Conservation (phyloP, 2,113 vertebrate species). For the Macaca nemestrina region DNA sequence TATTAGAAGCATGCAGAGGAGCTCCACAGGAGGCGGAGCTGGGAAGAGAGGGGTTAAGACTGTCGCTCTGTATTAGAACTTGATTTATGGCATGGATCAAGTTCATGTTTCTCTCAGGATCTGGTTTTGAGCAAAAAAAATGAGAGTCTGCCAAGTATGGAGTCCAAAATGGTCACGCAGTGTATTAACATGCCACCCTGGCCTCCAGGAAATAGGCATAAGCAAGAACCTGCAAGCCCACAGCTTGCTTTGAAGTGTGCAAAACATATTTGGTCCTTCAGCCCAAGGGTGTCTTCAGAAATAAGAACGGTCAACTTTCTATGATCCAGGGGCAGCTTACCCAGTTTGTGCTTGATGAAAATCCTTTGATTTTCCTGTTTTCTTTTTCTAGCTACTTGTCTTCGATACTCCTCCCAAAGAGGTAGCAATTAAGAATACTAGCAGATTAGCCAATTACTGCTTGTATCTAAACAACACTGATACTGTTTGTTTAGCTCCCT, state of each 20-base stretch:
- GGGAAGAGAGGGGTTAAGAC: slow-evolving; percentile 21
- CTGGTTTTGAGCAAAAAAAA: slow-evolving; percentile 59
- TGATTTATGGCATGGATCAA: slow-evolving; percentile 63
- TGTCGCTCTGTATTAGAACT: not conserved
- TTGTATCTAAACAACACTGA: not conserved
- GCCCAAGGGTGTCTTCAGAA: not conserved
- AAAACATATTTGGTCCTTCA: not conserved
- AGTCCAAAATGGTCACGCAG: not conserved
- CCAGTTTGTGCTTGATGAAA: not conserved
- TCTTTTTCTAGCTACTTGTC: not conserved
- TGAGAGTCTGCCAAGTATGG: slow-evolving; percentile 8
- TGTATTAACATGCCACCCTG: not conserved
- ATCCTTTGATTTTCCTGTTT: not conserved
- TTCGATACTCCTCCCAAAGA: not conserved
- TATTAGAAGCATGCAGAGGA: not conserved
- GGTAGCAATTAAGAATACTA: not conserved
- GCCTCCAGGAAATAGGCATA: not conserved
- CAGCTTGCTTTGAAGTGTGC: not conserved
- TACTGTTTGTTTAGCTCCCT: not conserved
- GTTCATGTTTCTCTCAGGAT: slow-evolving; percentile 53
- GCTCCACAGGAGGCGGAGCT: too few relatives aligned
- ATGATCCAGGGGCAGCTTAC: not conserved
- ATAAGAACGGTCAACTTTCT: not conserved
- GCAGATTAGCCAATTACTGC: not conserved
- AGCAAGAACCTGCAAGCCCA: not conserved